Evolutionary conservation across 2,888 invertebrate species (phyloP), one percentile per base, ranked within the genome.

Genomic region (Mechanitis mazaeus): DNA sequence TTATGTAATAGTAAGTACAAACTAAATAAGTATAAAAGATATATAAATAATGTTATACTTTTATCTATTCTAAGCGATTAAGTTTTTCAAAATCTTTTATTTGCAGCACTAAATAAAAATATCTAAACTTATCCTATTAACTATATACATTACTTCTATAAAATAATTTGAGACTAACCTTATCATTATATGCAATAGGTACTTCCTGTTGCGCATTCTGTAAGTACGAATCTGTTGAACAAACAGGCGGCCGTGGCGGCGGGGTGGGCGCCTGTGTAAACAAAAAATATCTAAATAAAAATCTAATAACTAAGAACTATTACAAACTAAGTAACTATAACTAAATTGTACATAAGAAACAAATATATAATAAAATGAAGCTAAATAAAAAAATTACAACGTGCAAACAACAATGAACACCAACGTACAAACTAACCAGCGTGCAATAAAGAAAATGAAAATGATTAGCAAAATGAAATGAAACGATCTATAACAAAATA

Each of bases 101-200:
- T 20, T 20, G 20, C 20, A 20, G 20, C 20, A 20, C 20, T 20
- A 20, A 20, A 20, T 20, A 1, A 20, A 20, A 20, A 20, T 20
- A 20, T 20, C 20, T 20, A 20, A 20, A 20, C 20, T 20, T 20
- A 20, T 20, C 20, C 20, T 20, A 20, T 20, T 20, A 20, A 20
- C 20, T 20, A 20, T 20, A 20, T 20, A 20, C 20, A 20, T 20
- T 20, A 20, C 20, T 20, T 20, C 20, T 20, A 20, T 20, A 20
- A 60, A 12, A 12, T 35, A 35, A 35, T 35, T 35, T 35, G 35
- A 1, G 1, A 57, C 33, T 55, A 33, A 92, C 93, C 92, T 96
- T 96, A 77, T 98, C 98, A 80, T 98, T 98, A 84, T 98, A 98
- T 3, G 98, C 97, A 28, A 96, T 93, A 0, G 97, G 97, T 76